Conservation (phyloP, 2,113 vertebrate genomes). For the Talpa occidentalis region DNA sequence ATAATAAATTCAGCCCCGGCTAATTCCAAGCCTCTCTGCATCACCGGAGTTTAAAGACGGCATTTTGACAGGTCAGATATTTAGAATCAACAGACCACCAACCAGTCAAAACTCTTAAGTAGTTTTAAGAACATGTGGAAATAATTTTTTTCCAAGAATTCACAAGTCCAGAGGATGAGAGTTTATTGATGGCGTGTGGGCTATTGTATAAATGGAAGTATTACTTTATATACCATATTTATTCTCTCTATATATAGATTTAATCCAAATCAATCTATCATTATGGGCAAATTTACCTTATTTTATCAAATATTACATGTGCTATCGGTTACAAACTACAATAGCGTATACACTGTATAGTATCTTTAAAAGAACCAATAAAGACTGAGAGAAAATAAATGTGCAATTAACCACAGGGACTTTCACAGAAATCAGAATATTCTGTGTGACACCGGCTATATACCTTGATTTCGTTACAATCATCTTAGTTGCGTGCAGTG, state of each 20-base stretch:
- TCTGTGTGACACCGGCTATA: not conserved
- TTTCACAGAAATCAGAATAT: slow-evolving; percentile 11
- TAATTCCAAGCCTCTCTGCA: slow-evolving; percentile 76
- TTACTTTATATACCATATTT: slow-evolving; percentile 62
- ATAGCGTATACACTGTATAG: not conserved
- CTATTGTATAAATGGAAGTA: slow-evolving; percentile 66
- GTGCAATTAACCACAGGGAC: not conserved
- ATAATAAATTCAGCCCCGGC: slow-evolving; percentile 73
- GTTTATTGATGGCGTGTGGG: slow-evolving; percentile 72
- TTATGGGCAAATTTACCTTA: slow-evolving; percentile 37
- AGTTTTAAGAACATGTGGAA: slow-evolving; percentile 79
- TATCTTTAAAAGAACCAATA: slow-evolving; percentile 7
- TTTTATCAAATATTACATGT: not conserved
- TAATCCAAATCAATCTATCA: slow-evolving; percentile 70
- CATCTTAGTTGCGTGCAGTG: not conserved
- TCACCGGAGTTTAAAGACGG: slow-evolving; percentile 80
- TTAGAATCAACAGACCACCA: slow-evolving; percentile 80
- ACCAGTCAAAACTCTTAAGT: slow-evolving; percentile 78
- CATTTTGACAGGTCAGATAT: slow-evolving; percentile 80
- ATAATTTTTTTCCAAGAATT: slow-evolving; percentile 79
- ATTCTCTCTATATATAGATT: slow-evolving; percentile 30
- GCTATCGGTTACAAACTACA: slow-evolving; percentile 42
- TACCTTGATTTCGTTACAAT: not conserved
- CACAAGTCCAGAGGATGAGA: slow-evolving; percentile 77
- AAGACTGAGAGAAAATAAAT: slow-evolving; percentile 28